Base-by-base conservation (phyloP, 2,888 invertebrate species). In the Hoplodrina blanda region DNA sequence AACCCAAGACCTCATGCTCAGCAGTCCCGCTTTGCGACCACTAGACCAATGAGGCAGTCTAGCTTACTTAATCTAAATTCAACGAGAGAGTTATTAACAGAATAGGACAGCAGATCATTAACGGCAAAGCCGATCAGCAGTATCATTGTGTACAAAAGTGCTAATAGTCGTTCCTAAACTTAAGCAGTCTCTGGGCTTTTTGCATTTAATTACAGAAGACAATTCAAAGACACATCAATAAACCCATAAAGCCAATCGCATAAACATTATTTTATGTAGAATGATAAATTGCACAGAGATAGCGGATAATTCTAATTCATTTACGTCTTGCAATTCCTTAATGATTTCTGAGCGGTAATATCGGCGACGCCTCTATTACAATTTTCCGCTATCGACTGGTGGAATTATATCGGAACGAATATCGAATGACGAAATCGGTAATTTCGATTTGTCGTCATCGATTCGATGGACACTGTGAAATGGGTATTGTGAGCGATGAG, bases 381-480 rank as follows among this genome's bases (percentile, higher is more conserved):
- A 91, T 92, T 89, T 90, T 91, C 90, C 89, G 86, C 85, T 88
- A 91, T 90, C 89, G 91, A 85, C 84, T 73, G 77, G 84, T 88
- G 83, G 92, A 93, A 95, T 95, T 90, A 92, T 92, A 93, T 93
- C 91, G 94, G 93, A 94, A 93, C 94, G 94, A 94, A 94, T 94
- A 89, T 89, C 87, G 90, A 90, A 92, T 92, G 91, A 90, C 88
- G 88, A 91, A 93, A 95, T 94, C 89, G 89, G 91, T 91, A 91
- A 94, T 91, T 91, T 92, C 87, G 92, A 93, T 93, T 93, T 91
- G 91, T 92, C 91, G 90, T 91, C 84, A 84, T 85, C 89, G 88
- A 87, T 87, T 85, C 84, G 87, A 86, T 84, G 88, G 90, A 90
- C 90, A 87, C 89, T 91, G 90, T 91, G 91, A 91, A 91, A 92